Evolutionary conservation across 2,797 vertebrate species (phyloP).

Genomic region (Phoebastria nigripes): DNA sequence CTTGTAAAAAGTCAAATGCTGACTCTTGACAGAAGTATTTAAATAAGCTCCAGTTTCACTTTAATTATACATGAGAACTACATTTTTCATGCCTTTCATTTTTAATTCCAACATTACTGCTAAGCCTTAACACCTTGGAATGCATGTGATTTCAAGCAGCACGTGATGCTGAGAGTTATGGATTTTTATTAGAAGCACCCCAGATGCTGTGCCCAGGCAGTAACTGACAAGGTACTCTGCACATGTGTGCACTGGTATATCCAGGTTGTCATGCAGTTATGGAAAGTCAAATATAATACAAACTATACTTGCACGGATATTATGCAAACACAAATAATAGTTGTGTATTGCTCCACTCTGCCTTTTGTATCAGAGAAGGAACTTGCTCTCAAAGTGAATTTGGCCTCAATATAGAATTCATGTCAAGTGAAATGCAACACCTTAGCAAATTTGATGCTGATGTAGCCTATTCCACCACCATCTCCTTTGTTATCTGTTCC

Average conservation of each 20-base stretch:
- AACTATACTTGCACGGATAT: neutral
- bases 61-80: neutral
- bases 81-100: neutral
- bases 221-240: neutral
- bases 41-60: neutral
- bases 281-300: neutral
- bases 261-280: neutral
- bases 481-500: neutral
- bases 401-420: neutral
- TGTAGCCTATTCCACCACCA: neutral
- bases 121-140: neutral
- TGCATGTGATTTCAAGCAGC: neutral
- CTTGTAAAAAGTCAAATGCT: neutral
- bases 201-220: neutral
- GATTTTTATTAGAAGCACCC: neutral
- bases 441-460: neutral
- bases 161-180: neutral
- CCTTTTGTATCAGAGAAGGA: neutral
- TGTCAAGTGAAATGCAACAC: neutral
- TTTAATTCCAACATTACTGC: neutral
- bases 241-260: neutral
- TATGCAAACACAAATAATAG: neutral
- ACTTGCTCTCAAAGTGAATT: neutral
- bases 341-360: neutral
- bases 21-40: neutral